These are phyloP conservation scores for Tipula unca DNA, from an alignment of 2,888 invertebrate genomes.

Conservation along the genomic window DNA sequence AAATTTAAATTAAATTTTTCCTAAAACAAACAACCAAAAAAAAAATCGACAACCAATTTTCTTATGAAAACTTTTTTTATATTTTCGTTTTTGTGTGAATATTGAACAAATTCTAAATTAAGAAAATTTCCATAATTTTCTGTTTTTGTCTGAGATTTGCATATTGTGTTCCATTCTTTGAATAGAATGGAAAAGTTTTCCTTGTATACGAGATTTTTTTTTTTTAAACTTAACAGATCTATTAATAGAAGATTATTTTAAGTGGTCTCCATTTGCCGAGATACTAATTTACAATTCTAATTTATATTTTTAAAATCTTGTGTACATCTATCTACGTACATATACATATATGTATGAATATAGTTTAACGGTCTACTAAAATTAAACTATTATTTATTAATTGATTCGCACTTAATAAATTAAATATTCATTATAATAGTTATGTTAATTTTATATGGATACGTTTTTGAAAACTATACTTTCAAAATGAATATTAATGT, in stretches of 20 bases:
- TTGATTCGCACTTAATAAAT: neutral
- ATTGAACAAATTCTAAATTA: neutral
- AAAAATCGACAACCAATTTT: neutral
- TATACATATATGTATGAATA: neutral
- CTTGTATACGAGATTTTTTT: neutral
- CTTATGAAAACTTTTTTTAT: neutral
- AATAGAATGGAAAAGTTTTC: neutral
- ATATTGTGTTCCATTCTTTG: neutral
- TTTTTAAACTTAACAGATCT: neutral
- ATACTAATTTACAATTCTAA: neutral
- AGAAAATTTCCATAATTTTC: slow-evolving; percentile 1
- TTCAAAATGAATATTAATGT: too few species aligned
- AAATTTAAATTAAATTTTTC: neutral
- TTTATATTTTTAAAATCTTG: neutral
- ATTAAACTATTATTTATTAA: neutral
- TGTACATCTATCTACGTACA: too few species aligned
- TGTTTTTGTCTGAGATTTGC: neutral
- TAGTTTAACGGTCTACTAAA: neutral
- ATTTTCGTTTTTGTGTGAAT: neutral
- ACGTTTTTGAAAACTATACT: neutral
- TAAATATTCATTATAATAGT: neutral
- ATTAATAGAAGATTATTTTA: neutral
- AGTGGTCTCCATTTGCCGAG: neutral
- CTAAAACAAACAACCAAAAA: neutral
- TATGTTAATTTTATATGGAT: neutral